Evolutionary conservation across 2,113 vertebrate species (phyloP).

Genomic region (Motacilla tschutschensis): DNA sequence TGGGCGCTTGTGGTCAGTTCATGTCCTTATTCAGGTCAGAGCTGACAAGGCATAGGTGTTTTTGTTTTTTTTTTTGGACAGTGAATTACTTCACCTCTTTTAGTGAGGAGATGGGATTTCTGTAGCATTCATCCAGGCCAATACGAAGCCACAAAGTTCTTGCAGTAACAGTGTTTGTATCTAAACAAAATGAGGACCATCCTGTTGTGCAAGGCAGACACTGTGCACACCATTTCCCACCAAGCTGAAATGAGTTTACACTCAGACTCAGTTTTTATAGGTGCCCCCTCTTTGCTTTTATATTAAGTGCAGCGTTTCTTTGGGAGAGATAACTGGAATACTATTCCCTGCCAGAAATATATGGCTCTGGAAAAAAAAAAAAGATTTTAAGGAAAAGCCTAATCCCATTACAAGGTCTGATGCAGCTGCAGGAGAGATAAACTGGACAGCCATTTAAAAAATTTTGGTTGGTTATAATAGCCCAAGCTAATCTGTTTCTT

Average conservation of each 20-base stretch:
- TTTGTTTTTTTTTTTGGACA: not conserved
- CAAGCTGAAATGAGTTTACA: not conserved
- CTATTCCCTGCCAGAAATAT: not conserved
- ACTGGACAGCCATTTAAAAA: conserved; percentile 51
- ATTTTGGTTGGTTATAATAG: conserved; percentile 57
- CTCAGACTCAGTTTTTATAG: not conserved
- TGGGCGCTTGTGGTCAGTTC: not conserved
- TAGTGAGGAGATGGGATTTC: not conserved
- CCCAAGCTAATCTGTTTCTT: conserved; percentile 57
- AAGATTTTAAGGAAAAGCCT: conserved; percentile 9
- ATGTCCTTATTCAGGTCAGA: not conserved
- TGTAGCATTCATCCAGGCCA: not conserved
- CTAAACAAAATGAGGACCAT: not conserved
- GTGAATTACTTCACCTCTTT: not conserved
- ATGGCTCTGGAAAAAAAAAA: not conserved
- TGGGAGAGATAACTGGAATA: not conserved
- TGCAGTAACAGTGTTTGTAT: not conserved
- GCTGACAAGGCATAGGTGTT: not conserved
- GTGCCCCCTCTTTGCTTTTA: not conserved
- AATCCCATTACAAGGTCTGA: conserved; percentile 64
- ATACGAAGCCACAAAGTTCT: not conserved
- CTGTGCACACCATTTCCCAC: not conserved
- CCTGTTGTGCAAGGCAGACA: not conserved
- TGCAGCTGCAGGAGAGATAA: conserved; percentile 64
- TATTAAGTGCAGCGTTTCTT: not conserved